Evolutionary conservation across 2,888 invertebrate genomes (phyloP), one percentile per base, ranked within the genome.

Genomic region (Rotaria magnacalcarata): DNA sequence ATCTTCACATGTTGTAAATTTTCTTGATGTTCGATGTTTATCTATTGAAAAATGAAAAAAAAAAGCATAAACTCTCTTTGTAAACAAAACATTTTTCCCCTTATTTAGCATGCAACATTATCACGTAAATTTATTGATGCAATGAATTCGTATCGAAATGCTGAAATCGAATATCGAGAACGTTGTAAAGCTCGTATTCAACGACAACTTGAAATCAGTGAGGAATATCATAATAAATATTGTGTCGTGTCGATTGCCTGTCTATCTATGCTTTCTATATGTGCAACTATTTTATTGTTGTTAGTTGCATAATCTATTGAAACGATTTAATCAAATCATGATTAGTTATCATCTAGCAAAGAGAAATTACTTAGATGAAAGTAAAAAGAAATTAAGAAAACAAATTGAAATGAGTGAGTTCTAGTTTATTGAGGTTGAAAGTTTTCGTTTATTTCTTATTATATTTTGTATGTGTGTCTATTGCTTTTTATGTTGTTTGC

Each of bases 91-190:
- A 4, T 52, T 14, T 52, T 52, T 52, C 16, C 52, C 16, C 52
- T 16, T 52, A 14, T 80, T 80, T 80, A 99, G 93, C 98, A 99
- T 93, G 96, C 97, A 90, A 99, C 99, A 89, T 93, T 99, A 91
- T 97, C 97, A 89, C 94, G 99, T 91, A 97, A 98, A 93, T 99
- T 99, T 92, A 98, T 99, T 89, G 80, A 80, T 19, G 80, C 47
- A n/a, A 80, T 80, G 80, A 80, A 80, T 80, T 24, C 80, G n/a
- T 80, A 91, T 89, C 91, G 91, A 89, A 88, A 89, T 87, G 90
- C 90, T 10, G 90, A 91, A 88, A 88, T 91, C 85, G 90, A 90
- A 88, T 91, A 91, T 88, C 87, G 91, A 85, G 91, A 91, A 85
- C 89, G 90, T 84, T 91, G 91, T 89, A 91, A 91, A 88, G 88